A percentile compares a stretch with the other conserved stretches of the same genome.
These are phyloP conservation scores for Mola mola DNA, from an alignment of 2,113 vertebrate genomes.

Conservation along the genomic window DNA sequence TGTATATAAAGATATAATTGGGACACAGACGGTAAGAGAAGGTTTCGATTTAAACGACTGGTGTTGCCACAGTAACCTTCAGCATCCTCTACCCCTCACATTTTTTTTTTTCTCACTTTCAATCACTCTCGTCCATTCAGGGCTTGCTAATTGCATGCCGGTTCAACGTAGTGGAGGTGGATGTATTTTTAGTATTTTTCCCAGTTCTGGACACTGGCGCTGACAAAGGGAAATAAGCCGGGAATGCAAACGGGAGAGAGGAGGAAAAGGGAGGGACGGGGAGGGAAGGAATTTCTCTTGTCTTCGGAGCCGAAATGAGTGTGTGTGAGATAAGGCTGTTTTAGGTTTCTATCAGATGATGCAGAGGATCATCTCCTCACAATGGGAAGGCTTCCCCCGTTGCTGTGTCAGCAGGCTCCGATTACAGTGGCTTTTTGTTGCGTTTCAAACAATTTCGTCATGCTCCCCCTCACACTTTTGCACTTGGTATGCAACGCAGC, in stretches of 20 bases:
- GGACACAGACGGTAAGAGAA: too few species aligned
- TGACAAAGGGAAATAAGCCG: too few species aligned
- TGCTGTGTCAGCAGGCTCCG: constrained; percentile 81
- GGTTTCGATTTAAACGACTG: constrained; percentile 71
- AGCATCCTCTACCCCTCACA: neutral
- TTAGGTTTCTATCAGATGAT: constrained; percentile 76
- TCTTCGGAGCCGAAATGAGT: constrained; percentile 59
- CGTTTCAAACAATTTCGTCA: constrained; percentile 87
- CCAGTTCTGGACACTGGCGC: too few species aligned
- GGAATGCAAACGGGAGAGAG: constrained; percentile 10
- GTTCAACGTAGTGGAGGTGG: constrained; percentile 53
- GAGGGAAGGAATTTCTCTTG: constrained; percentile 43
- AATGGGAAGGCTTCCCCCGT: constrained; percentile 63
- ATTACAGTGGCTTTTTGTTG: constrained; percentile 78
- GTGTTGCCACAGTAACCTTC: constrained; percentile 37
- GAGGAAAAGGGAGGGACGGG: neutral
- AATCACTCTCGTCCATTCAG: constrained; percentile 11
- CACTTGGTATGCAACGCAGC: constrained; percentile 80
- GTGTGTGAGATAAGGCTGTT: constrained; percentile 65
- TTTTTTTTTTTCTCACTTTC: neutral
- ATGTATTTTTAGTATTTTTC: constrained; percentile 34
- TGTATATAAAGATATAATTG: too few species aligned
- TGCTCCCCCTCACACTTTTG: constrained; percentile 57
- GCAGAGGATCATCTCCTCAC: constrained; percentile 75
- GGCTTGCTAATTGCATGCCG: constrained; percentile 62